phyloP scores from a whole-genome alignment of 1,140 invertebrate species.

The Temnothorax curvispinosus region DNA sequence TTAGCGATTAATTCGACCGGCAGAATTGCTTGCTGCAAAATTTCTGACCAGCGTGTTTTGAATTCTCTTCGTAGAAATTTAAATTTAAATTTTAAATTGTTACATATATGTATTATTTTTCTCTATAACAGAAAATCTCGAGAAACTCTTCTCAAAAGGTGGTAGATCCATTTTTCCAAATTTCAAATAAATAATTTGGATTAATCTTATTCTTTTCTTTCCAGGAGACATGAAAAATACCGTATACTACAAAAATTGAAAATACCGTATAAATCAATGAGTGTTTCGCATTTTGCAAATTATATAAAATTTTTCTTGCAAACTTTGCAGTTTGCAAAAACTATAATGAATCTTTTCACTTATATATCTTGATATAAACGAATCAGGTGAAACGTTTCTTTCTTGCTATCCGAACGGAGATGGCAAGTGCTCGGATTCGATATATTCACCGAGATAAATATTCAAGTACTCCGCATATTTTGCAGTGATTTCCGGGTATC shows the following conservation, averaged over 20 bases:
- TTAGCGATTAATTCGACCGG: too few species aligned
- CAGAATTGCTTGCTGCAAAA: too few species aligned
- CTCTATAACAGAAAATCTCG: too few species aligned
- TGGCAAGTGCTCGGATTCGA: background rate
- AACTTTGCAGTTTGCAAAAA: background rate
- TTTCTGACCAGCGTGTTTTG: too few species aligned
- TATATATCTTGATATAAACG: too few species aligned
- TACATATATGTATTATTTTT: too few species aligned
- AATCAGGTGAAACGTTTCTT: background rate
- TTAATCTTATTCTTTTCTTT: background rate
- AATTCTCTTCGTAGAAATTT: too few species aligned
- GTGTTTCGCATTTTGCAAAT: background rate
- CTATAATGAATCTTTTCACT: background rate
- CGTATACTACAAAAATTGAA: background rate
- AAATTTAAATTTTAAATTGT: too few species aligned
- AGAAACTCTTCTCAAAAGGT: too few species aligned
- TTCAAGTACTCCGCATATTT: background rate
- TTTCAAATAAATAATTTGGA: background rate
- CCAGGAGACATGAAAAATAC: background rate
- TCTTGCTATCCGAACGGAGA: background rate
- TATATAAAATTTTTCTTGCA: background rate
- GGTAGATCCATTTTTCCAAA: background rate
- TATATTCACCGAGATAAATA: background rate
- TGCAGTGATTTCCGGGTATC: background rate
- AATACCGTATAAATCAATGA: background rate